phyloP scores from a whole-genome alignment of 2,113 vertebrate genomes.

The Macrotus californicus region DNA sequence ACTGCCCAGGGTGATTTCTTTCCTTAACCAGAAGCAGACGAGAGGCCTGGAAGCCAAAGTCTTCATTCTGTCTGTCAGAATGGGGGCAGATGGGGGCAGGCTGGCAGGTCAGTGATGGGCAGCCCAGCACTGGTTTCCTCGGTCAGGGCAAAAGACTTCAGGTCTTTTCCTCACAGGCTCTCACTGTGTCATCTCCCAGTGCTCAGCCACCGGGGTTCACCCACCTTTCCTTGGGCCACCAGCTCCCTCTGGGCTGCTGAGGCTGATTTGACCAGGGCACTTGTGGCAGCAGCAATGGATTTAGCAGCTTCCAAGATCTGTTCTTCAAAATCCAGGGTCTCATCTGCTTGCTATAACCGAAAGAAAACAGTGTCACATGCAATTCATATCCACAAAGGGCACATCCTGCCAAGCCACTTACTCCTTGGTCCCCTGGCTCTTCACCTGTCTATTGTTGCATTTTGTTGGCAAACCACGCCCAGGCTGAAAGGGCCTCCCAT shows the following conservation, averaged over 20 bases:
- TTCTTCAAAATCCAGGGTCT: constrained; percentile 98
- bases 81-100: background rate
- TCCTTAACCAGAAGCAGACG: constrained; percentile 48
- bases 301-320: constrained; percentile 99
- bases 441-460: background rate
- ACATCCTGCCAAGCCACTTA: constrained; percentile 19
- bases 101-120: background rate
- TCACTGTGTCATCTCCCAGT: rapidly evolving
- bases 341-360: constrained; percentile 94
- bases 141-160: background rate
- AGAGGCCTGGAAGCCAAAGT: constrained; percentile 16
- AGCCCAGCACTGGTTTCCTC: background rate
- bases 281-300: constrained; percentile 97
- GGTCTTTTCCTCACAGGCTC: background rate
- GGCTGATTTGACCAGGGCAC: constrained; percentile 97
- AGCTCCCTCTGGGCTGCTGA: constrained; percentile 98
- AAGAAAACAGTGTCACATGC: constrained; percentile 70
- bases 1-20: background rate
- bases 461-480: background rate
- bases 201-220: constrained; percentile 38
- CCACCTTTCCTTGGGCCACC: constrained; percentile 98
- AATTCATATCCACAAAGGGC: background rate
- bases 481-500: background rate
- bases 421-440: background rate
- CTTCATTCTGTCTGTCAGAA: background rate